Conservation (phyloP, 1,140 invertebrate genomes). For the Bombyx mandarina region DNA sequence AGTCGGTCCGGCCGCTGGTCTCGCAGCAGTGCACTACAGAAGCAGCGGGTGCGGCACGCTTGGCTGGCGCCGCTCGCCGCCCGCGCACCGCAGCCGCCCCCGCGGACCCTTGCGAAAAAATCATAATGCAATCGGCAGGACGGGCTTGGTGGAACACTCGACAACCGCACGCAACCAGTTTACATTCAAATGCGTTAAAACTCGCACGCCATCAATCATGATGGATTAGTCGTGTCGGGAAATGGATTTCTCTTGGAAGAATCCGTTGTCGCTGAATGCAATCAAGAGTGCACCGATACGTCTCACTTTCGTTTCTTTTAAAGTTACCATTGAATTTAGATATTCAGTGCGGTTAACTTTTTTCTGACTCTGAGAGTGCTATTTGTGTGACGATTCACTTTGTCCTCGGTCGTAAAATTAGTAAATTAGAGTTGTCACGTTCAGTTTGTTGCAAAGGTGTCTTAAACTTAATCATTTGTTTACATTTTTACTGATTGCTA, state of each 20-base stretch:
- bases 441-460: no score
- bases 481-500: no score
- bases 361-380: conserved; percentile 12
- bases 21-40: conserved; percentile 39
- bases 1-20: conserved; percentile 30
- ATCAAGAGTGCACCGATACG: conserved; percentile 26
- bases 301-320: conserved; percentile 16
- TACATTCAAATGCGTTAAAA: conserved; percentile 65
- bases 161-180: conserved; percentile 64
- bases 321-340: conserved; percentile 55
- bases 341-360: conserved; percentile 59
- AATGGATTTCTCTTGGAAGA: conserved; percentile 54
- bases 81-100: conserved; percentile 43
- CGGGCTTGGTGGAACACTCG: conserved; percentile 63
- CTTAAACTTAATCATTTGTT: no score
- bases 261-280: conserved; percentile 33
- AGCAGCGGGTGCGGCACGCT: conserved; percentile 58
- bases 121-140: conserved; percentile 69
- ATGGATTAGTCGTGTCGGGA: conserved; percentile 60
- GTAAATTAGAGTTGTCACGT: no score
- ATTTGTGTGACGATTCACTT: no score
- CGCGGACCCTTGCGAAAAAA: conserved; percentile 68
- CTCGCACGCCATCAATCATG: conserved; percentile 64
- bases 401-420: no score
- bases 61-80: conserved; percentile 44